These are phyloP conservation scores for Aplysina aerophoba DNA, from an alignment of 37 sponge, comb jelly and placozoan genomes.

Conservation along the genomic window DNA sequence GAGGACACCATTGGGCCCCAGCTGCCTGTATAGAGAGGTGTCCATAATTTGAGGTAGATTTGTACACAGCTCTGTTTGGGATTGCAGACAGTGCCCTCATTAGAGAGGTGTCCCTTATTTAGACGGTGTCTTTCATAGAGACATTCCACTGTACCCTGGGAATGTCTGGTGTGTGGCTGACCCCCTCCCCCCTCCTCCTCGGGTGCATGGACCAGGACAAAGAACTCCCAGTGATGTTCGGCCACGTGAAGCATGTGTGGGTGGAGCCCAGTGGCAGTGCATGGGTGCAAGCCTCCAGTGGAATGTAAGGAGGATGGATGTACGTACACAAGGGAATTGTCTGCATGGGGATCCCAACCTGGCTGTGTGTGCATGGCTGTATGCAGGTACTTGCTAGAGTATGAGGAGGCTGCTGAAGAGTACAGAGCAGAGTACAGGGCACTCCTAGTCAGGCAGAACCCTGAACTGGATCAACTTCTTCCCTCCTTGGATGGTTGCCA, in stretches of 20 bases:
- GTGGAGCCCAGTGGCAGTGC: constrained; percentile 1
- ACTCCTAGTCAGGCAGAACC: constrained; percentile 5
- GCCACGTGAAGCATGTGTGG: constrained; percentile 68
- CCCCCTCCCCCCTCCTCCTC: not conserved
- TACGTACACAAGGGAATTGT: not conserved
- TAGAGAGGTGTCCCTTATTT: too few species aligned
- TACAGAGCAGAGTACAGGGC: constrained; percentile 1
- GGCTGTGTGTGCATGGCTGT: too few species aligned
- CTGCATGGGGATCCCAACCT: too few species aligned
- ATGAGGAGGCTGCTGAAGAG: not conserved
- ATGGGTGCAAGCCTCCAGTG: constrained; percentile 81
- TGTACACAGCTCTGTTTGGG: too few species aligned
- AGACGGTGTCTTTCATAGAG: not conserved
- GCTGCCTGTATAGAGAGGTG: too few species aligned
- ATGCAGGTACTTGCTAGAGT: constrained; percentile 20
- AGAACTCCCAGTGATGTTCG: constrained; percentile 69
- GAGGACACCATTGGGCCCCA: too few species aligned
- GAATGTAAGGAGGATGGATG: constrained; percentile 52
- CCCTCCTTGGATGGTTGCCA: too few species aligned
- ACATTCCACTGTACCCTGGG: not conserved
- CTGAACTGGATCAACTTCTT: too few species aligned
- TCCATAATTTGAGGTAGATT: too few species aligned
- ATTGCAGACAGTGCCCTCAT: too few species aligned
- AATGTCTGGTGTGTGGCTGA: not conserved
- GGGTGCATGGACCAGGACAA: constrained; percentile 42